Evolutionary conservation across 30 jellyfish, hydroid and myxozoan species (phyloP).

Genomic region (Aurelia aurita complex sp. Pacific): DNA sequence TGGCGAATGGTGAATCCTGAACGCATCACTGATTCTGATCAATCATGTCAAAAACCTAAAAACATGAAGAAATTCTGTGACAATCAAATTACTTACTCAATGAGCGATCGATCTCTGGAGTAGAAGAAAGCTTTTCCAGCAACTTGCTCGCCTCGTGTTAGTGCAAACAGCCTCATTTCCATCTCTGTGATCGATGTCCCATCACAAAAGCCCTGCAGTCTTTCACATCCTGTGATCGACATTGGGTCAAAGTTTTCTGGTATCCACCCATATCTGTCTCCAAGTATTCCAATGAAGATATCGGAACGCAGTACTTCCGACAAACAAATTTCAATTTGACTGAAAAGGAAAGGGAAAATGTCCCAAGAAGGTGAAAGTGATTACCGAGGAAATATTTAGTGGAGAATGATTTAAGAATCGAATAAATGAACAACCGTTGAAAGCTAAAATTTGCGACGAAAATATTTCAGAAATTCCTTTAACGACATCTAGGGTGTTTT

Average conservation of each 20-base stretch:
- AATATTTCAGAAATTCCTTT: too few species aligned
- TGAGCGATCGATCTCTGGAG: conserved; percentile 60
- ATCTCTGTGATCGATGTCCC: conserved; percentile 92
- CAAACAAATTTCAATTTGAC: conserved; percentile 88
- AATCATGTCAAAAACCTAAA: not conserved
- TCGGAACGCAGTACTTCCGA: conserved; percentile 85
- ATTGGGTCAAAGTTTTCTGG: conserved; percentile 57
- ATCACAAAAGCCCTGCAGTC: conserved; percentile 58
- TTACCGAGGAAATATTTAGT: too few species aligned
- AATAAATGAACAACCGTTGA: too few species aligned
- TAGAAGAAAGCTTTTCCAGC: conserved; percentile 82
- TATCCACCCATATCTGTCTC: conserved; percentile 91
- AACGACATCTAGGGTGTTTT: too few species aligned
- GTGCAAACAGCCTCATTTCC: conserved; percentile 77
- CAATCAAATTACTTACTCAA: conserved; percentile 29
- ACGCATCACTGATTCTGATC: not conserved
- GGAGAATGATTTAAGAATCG: too few species aligned
- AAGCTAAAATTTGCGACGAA: too few species aligned
- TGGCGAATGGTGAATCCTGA: too few species aligned
- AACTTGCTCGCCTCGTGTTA: conserved; percentile 40
- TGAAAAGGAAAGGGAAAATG: conserved; percentile 5
- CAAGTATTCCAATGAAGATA: conserved; percentile 85
- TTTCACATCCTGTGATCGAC: conserved; percentile 67
- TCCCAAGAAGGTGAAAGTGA: not conserved
- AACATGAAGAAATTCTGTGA: not conserved